Percentiles rank a stretch among this genome's conserved stretches.
phyloP scores from a whole-genome alignment of 2,113 vertebrate species.

The Cacatua alba region DNA sequence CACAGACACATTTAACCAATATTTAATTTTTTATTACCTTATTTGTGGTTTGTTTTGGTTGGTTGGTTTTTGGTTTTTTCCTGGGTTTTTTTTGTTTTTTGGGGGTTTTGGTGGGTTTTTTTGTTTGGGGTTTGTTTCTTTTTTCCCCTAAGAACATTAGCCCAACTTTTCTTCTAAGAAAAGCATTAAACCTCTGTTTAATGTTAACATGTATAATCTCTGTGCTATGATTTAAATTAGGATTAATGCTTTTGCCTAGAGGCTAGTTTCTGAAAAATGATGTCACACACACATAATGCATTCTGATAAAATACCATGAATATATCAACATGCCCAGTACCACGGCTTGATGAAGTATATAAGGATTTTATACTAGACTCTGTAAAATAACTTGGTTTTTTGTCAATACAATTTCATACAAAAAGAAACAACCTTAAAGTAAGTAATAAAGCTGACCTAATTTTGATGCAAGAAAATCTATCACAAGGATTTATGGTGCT shows the following conservation, averaged over 20 bases:
- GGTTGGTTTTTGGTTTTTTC: background rate
- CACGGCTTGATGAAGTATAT: background rate
- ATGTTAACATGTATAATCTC: background rate
- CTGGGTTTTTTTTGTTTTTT: background rate
- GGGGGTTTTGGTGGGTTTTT: background rate
- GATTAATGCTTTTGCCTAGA: background rate
- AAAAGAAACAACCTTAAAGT: background rate
- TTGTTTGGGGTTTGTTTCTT: background rate
- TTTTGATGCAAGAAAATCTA: slow-evolving; percentile 37
- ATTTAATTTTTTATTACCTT: background rate
- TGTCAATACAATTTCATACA: background rate
- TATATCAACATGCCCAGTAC: background rate
- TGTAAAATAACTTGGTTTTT: background rate
- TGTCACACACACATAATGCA: background rate
- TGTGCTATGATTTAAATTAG: background rate
- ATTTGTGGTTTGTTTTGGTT: background rate
- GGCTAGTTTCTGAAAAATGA: background rate
- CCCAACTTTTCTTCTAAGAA: background rate
- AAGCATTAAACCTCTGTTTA: background rate
- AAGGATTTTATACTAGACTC: background rate
- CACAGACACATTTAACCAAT: background rate
- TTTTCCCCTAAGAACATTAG: background rate
- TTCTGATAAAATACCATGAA: background rate
- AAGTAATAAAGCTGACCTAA: slow-evolving; percentile 18
- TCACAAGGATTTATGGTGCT: background rate